These are phyloP conservation scores for Papilio glaucus DNA, from an alignment of 1,140 invertebrate species.

Conservation along the genomic window DNA sequence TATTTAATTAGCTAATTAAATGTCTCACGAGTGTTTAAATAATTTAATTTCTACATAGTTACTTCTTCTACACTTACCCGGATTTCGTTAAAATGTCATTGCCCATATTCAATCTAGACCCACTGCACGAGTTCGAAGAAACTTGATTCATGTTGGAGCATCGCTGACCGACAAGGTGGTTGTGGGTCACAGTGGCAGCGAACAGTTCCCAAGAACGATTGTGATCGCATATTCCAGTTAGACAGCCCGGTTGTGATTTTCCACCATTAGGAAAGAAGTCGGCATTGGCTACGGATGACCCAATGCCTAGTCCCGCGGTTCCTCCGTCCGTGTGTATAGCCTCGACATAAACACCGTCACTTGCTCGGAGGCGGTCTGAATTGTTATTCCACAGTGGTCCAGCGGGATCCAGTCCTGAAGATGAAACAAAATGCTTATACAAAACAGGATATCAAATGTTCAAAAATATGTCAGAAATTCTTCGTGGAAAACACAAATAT, in stretches of 20 bases:
- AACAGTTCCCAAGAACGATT: constrained; percentile 86
- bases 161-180: constrained; percentile 56
- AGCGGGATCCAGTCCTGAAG: constrained; percentile 51
- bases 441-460: too few relatives aligned
- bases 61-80: constrained; percentile 55
- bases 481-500: too few relatives aligned
- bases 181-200: constrained; percentile 70
- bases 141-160: constrained; percentile 54
- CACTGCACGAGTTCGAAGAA: constrained; percentile 54
- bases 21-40: too few relatives aligned
- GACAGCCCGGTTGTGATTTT: constrained; percentile 76
- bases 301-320: constrained; percentile 85
- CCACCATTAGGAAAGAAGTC: constrained; percentile 94
- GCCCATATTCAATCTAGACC: constrained; percentile 54
- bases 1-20: too few relatives aligned
- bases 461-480: too few relatives aligned
- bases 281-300: constrained; percentile 81
- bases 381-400: constrained; percentile 54
- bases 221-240: constrained; percentile 85
- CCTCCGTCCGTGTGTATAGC: constrained; percentile 87
- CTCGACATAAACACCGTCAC: constrained; percentile 86
- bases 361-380: constrained; percentile 42
- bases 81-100: constrained; percentile 58
- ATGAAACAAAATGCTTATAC: not conserved
- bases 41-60: not conserved